Base-by-base conservation (phyloP, 1,140 invertebrate genomes). In the Chironomus tepperi region DNA sequence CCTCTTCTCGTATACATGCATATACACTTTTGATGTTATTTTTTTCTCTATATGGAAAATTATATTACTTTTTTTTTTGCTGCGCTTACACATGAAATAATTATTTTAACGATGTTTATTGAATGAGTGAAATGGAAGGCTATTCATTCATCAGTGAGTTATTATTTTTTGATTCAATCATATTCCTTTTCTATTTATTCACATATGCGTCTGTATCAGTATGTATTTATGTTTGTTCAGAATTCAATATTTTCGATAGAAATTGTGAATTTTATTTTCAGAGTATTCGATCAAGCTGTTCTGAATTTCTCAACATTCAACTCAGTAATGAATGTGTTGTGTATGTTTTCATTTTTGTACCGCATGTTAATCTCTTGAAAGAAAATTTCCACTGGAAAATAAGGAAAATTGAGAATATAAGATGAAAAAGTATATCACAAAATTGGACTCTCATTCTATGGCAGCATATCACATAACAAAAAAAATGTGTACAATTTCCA, bases 401-500 rank as follows among this genome's bases (percentile, higher is more conserved):
- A 9, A 7, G 65, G 10, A 67, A 19, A 67, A 19, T 3, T 2
- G 15, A 70, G 10, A 70, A 70, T 70, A 10, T 7, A 15, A 19
- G 2, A 70, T 67, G 18, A 18, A 70, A 9, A 2, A 18, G 19
- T 21, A 19, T 70, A 70, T 21, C 65, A 19, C 65, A 70, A 70
- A 70, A 18, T 18, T 19, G n/a, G 18, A 18, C 65, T 18, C 16
- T 19, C 65, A 70, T 9, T 21, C 16, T 70, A 9, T 21, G 16
- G 65, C 9, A 9, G 65, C 65, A 70, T 21, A 70, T 57, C 47
- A 57, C n/a, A 70, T 21, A 70, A 70, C 65, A 70, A 70, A 18
- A n/a, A n/a, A 70, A 70, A 18, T 70, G 65, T 70, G 65, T 70
- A 70, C 65, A 19, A 57, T 70, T 70, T 70, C 65, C 65, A 70